A percentile compares a stretch with the other conserved stretches of the same genome.
These are phyloP conservation scores for Nineta flava DNA, from an alignment of 2,888 invertebrate genomes.

Conservation along the genomic window DNA sequence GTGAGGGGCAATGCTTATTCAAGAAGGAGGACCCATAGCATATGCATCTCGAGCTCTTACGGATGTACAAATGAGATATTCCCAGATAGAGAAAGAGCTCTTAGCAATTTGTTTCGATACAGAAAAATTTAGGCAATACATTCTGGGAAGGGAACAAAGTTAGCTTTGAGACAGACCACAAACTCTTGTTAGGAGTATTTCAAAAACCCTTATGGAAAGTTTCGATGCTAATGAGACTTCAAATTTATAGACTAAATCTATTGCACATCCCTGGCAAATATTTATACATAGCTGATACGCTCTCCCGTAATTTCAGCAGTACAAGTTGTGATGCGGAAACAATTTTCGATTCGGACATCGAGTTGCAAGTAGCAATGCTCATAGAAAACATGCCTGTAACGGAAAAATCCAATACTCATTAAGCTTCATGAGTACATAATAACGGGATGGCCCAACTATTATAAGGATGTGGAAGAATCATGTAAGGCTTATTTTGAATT, in stretches of 20 bases:
- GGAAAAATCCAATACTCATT: neutral
- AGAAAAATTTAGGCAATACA: neutral
- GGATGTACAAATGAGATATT: neutral
- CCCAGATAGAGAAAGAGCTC: neutral
- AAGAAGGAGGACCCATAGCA: constrained; percentile 3
- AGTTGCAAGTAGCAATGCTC: neutral
- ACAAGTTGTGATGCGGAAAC: neutral
- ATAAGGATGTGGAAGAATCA: neutral
- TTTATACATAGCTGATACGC: neutral
- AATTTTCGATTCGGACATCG: neutral
- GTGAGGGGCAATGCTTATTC: constrained; percentile 15
- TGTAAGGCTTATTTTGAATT: neutral
- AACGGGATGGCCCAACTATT: neutral
- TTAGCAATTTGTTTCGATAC: neutral
- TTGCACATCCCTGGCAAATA: neutral
- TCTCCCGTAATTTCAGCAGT: neutral
- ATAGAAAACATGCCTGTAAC: neutral
- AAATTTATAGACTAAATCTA: neutral
- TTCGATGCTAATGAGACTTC: neutral
- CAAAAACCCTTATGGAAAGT: neutral
- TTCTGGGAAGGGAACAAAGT: neutral
- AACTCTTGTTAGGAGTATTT: neutral
- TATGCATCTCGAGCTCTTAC: neutral
- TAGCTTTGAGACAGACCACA: neutral
- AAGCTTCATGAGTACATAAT: neutral